A percentile compares a stretch with the other conserved stretches of the same genome.
phyloP scores from a whole-genome alignment of 2,797 vertebrate species.

The Pseudomugil tenellus region DNA sequence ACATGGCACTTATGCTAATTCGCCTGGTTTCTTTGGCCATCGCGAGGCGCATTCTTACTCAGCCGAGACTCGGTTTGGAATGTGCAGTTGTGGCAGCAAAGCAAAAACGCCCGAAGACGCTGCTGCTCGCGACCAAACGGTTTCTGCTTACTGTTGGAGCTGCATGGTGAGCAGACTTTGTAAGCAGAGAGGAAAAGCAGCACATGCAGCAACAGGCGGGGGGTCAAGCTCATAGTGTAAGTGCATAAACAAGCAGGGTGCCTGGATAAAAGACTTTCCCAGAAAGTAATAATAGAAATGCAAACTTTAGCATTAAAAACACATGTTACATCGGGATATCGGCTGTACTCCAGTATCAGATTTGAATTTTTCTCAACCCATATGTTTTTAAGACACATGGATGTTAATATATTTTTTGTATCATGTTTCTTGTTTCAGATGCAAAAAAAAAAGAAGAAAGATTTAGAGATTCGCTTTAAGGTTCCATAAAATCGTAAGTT shows the following conservation, averaged over 20 bases:
- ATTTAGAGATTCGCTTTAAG: too few species aligned
- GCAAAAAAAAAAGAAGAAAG: too few species aligned
- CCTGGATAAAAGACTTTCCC: slow-evolving; percentile 6
- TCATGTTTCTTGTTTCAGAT: neutral
- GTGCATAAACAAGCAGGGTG: slow-evolving; percentile 19
- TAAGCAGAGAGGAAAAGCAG: neutral
- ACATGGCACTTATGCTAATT: slow-evolving; percentile 94
- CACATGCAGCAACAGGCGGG: slow-evolving; percentile 1
- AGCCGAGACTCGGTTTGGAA: slow-evolving; percentile 70
- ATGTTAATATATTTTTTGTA: neutral
- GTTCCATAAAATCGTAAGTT: too few species aligned
- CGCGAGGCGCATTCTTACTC: slow-evolving; percentile 59
- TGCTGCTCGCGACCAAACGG: slow-evolving; percentile 30
- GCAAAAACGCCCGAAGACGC: slow-evolving; percentile 42
- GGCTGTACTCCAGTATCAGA: neutral
- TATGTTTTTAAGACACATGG: neutral
- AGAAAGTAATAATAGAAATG: slow-evolving; percentile 2
- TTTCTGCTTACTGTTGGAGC: slow-evolving; percentile 26
- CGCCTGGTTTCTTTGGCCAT: slow-evolving; percentile 70
- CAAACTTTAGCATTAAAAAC: neutral
- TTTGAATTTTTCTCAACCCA: neutral
- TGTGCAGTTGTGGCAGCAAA: slow-evolving; percentile 75
- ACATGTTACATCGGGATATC: neutral
- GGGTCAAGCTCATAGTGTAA: neutral
- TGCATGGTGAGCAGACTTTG: slow-evolving; percentile 36